These are phyloP conservation scores for Bolinopsis microptera DNA, from an alignment of 37 sponge, comb jelly and placozoan species.

Conservation along the genomic window DNA sequence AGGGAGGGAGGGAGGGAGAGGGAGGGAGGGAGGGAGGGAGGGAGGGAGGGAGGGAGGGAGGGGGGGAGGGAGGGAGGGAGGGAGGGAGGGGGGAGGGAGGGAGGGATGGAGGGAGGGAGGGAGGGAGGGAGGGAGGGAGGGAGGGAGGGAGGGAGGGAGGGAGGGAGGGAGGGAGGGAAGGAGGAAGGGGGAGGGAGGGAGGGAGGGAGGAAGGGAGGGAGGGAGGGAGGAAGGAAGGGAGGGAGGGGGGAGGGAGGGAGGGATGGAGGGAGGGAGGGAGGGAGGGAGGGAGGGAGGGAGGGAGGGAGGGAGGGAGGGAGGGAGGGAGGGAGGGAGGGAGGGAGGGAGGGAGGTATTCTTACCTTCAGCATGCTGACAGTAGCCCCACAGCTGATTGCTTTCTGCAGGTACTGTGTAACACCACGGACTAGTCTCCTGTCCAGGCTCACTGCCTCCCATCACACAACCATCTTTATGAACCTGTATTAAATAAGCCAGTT, in stretches of 20 bases:
- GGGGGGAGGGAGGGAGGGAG: background rate
- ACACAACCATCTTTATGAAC: constrained; percentile 39
- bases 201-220: background rate
- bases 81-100: background rate
- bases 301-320: background rate
- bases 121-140: background rate
- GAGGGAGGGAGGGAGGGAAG: background rate
- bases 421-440: constrained; percentile 7
- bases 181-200: background rate
- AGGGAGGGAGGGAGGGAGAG: background rate
- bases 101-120: background rate
- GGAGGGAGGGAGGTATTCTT: background rate
- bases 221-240: background rate
- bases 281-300: background rate
- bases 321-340: background rate
- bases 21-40: background rate
- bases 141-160: background rate
- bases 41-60: background rate
- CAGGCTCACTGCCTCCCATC: constrained; percentile 19
- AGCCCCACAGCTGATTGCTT: constrained; percentile 34
- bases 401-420: constrained; percentile 45
- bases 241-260: background rate
- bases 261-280: background rate
- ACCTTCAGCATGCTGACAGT: constrained; percentile 61
- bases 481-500: too few relatives aligned